Percentiles rank a stretch among this genome's conserved stretches.
phyloP scores from a whole-genome alignment of 2,797 vertebrate genomes.

The Labroides dimidiatus region DNA sequence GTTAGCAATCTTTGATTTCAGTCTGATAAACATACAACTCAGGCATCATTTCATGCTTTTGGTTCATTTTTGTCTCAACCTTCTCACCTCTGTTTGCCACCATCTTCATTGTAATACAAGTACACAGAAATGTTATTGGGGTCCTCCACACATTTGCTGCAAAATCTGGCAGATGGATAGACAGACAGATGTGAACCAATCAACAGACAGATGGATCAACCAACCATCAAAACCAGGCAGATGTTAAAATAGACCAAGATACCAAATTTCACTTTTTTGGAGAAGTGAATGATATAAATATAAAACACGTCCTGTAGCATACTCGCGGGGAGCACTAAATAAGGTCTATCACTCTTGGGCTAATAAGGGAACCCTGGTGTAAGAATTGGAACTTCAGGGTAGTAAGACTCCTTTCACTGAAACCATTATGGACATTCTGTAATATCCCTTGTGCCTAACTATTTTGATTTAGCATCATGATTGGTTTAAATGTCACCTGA shows the following conservation, averaged over 20 bases:
- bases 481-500: background rate
- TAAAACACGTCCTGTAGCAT: conserved; percentile 35
- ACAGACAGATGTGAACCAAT: conserved; percentile 73
- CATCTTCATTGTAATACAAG: conserved; percentile 10
- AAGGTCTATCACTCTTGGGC: conserved; percentile 5
- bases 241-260: conserved; percentile 52
- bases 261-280: conserved; percentile 45
- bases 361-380: too few species aligned
- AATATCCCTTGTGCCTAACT: background rate
- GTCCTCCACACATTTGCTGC: conserved; percentile 42
- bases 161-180: conserved; percentile 64
- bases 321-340: conserved; percentile 5
- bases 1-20: conserved; percentile 3
- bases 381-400: background rate
- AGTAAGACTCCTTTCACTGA: background rate
- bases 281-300: conserved; percentile 32
- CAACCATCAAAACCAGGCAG: conserved; percentile 62
- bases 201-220: conserved; percentile 74
- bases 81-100: background rate
- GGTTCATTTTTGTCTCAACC: background rate
- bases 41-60: background rate
- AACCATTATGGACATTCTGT: background rate
- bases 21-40: background rate
- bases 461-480: background rate
- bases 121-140: conserved; percentile 22